phyloP scores from a whole-genome alignment of 2,113 vertebrate genomes.

The Chrysemys picta region DNA sequence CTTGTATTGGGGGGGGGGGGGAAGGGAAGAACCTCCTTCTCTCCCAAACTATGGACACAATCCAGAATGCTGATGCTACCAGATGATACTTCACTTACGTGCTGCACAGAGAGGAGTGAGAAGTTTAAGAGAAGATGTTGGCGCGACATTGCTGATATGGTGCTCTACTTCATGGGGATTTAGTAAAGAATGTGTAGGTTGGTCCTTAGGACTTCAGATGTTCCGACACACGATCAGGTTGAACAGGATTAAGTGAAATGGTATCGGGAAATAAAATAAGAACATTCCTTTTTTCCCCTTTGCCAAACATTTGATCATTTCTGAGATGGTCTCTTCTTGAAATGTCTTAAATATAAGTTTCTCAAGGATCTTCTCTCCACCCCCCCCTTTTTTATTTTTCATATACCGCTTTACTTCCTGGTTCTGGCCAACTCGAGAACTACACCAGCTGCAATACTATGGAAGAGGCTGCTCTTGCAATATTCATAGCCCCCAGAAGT shows the following conservation, averaged over 20 bases:
- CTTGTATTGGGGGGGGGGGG: background rate
- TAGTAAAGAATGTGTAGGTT: background rate
- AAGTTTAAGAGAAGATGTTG: background rate
- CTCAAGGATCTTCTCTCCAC: accelerated
- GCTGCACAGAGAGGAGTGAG: background rate
- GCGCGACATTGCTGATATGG: background rate
- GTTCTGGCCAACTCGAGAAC: background rate
- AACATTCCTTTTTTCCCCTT: accelerated
- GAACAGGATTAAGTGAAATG: background rate
- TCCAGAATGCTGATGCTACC: conserved; percentile 10
- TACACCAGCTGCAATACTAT: background rate
- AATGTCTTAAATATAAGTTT: background rate
- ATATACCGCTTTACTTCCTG: background rate
- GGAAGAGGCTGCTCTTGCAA: background rate
- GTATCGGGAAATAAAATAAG: background rate
- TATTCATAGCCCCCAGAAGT: background rate
- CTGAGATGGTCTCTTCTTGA: accelerated
- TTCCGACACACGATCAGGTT: accelerated
- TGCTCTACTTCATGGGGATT: background rate
- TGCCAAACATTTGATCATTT: background rate
- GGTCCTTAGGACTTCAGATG: background rate
- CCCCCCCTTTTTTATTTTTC: background rate
- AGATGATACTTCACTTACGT: background rate
- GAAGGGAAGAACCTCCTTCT: background rate
- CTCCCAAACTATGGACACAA: accelerated